phyloP scores from a whole-genome alignment of 2,888 invertebrate genomes.

The Chesias legatella region DNA sequence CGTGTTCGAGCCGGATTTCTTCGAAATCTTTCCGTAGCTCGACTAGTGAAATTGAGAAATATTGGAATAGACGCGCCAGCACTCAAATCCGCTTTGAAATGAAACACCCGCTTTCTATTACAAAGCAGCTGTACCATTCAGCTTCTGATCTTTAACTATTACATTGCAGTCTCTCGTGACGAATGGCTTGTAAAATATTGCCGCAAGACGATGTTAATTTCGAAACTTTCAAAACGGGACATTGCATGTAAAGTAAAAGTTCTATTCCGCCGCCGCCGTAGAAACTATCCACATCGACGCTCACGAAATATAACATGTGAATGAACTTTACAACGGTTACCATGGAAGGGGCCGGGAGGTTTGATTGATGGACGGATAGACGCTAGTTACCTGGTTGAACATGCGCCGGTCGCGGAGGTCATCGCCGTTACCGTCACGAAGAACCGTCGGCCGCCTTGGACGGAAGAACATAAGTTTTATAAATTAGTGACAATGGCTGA shows the following conservation, averaged over 20 bases:
- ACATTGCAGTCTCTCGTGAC: no score
- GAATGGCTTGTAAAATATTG: no score
- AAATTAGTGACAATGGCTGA: slow-evolving; percentile 77
- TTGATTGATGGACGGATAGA: slow-evolving; percentile 57
- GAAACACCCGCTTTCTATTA: neutral
- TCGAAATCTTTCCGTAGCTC: neutral
- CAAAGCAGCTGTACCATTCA: no score
- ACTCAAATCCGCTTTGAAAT: neutral
- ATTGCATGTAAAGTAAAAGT: neutral
- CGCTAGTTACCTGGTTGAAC: slow-evolving; percentile 45
- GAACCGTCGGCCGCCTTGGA: slow-evolving; percentile 46
- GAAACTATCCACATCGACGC: slow-evolving; percentile 17
- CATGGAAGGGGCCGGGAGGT: slow-evolving; percentile 40
- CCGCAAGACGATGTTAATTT: neutral
- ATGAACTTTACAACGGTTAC: slow-evolving; percentile 59
- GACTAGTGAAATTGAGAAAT: neutral
- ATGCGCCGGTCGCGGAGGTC: slow-evolving; percentile 46
- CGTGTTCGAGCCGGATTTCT: slow-evolving; percentile 1
- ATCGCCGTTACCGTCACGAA: slow-evolving; percentile 43
- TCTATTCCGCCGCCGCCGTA: neutral
- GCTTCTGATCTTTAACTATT: no score
- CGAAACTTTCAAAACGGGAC: neutral
- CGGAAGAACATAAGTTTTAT: slow-evolving; percentile 70
- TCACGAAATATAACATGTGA: slow-evolving; percentile 58
- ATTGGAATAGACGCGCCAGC: neutral